phyloP scores from a whole-genome alignment of 2,113 vertebrate genomes.

The Sinocyclocheilus rhinocerous region DNA sequence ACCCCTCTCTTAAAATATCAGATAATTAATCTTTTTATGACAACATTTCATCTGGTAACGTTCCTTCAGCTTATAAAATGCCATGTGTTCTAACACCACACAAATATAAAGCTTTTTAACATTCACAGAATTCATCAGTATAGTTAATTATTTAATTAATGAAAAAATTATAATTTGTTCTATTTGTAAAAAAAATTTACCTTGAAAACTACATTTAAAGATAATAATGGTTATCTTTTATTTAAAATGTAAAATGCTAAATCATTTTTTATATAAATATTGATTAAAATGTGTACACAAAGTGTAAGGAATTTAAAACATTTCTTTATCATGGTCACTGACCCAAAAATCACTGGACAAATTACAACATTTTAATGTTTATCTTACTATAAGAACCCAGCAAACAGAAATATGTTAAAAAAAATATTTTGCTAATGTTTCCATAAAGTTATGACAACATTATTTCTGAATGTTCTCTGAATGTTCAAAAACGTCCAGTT shows the following conservation, averaged over 20 bases:
- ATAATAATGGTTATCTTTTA: too few relatives aligned
- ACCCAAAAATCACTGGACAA: neutral
- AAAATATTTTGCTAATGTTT: too few relatives aligned
- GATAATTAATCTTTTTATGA: neutral
- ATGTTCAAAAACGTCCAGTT: too few relatives aligned
- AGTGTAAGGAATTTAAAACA: neutral
- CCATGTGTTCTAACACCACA: neutral
- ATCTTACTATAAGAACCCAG: constrained; percentile 4
- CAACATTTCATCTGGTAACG: neutral
- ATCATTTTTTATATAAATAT: too few relatives aligned
- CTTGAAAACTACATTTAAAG: too few relatives aligned
- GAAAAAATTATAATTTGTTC: neutral
- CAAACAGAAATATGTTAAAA: too few relatives aligned
- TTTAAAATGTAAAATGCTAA: too few relatives aligned
- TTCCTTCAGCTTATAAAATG: neutral
- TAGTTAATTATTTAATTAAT: neutral
- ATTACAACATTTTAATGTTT: neutral
- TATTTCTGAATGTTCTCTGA: neutral
- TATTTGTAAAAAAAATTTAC: neutral
- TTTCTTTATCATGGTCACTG: neutral
- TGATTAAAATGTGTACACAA: neutral
- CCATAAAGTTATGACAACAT: neutral
- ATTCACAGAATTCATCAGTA: neutral
- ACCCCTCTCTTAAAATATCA: neutral
- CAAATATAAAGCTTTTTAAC: neutral